Evolutionary conservation across 64 coral and sea anemone genomes (phyloP).

Genomic region (Pocillopora verrucosa): DNA sequence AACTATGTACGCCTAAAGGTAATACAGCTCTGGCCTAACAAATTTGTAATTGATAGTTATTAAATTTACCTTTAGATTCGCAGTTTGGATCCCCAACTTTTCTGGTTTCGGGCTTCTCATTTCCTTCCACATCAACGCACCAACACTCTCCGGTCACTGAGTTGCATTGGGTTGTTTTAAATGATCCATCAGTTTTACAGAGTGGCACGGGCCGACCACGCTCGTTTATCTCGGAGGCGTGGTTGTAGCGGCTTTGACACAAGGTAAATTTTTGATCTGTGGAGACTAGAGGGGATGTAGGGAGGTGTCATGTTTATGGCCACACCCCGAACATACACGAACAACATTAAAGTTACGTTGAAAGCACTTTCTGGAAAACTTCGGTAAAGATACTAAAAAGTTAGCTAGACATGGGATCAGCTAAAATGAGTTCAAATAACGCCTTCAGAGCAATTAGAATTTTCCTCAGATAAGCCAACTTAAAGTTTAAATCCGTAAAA

Average conservation of each 20-base stretch:
- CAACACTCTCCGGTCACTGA: slow-evolving; percentile 37
- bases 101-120: slow-evolving; percentile 17
- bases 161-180: slow-evolving; percentile 39
- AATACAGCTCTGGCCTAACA: background rate
- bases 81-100: slow-evolving; percentile 23
- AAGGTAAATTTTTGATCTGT: slow-evolving; percentile 5
- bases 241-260: slow-evolving; percentile 47
- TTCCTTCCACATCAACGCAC: slow-evolving; percentile 43
- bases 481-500: too few relatives aligned
- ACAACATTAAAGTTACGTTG: background rate
- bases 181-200: slow-evolving; percentile 44
- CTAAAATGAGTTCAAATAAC: too few relatives aligned
- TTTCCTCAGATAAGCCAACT: too few relatives aligned
- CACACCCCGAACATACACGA: background rate
- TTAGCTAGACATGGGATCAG: too few relatives aligned
- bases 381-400: too few relatives aligned
- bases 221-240: slow-evolving; percentile 23
- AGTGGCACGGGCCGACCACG: background rate
- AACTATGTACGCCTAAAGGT: too few relatives aligned
- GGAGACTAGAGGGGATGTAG: background rate
- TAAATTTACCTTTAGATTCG: slow-evolving; percentile 20
- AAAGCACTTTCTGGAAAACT: too few relatives aligned
- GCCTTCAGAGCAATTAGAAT: too few relatives aligned
- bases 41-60: background rate
- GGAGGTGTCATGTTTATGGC: background rate